Base-by-base conservation (phyloP, 2,888 invertebrate species). In the Cepaea hortensis region DNA sequence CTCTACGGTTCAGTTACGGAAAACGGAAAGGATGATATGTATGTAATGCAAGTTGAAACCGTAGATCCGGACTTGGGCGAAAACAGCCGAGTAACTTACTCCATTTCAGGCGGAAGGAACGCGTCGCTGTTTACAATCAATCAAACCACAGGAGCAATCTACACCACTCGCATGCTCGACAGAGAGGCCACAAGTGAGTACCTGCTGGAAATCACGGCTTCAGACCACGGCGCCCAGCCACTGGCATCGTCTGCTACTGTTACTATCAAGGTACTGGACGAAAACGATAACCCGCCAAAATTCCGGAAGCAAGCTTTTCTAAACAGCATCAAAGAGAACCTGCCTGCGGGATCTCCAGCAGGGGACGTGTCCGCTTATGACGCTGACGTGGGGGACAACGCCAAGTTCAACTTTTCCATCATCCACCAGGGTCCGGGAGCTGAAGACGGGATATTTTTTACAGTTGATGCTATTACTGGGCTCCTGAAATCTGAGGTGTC, bases 281-380 rank as follows among this genome's bases (percentile, higher is more conserved):
- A 98, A 0, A 95, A 97, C 90, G 98, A 99, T 95, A 98, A 98
- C 94, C 87, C 88, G 11, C 89, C 89, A 7, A 96, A 96, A 4
- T 96, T 97, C 1, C 97, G 50, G 3, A 62, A 84, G 61, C 88
- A 97, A 87, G 97, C 97, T 90, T 98, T 99, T 94, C 97, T 98
- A 91, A 97, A 98, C 0, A 96, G 97, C 20, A 96, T 99, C 0
- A 95, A 97, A 62, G 99, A 99, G 94, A 97, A 97, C 9, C 97
- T 97, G 3, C 97, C 97, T 15, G 96, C 97, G 0, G 98, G 98
- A 0, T 97, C 97, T 0, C 97, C 97, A 0, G 97, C 98, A 0
- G 96, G 98, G 0, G 98, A 97, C 0, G 95, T 99, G 0, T 96
- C 98, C 89, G 98, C 98, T 0, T 97, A 97, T 0, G 98, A 99